These are phyloP conservation scores for Tapera naevia DNA, from an alignment of 2,797 vertebrate species.

Conservation along the genomic window DNA sequence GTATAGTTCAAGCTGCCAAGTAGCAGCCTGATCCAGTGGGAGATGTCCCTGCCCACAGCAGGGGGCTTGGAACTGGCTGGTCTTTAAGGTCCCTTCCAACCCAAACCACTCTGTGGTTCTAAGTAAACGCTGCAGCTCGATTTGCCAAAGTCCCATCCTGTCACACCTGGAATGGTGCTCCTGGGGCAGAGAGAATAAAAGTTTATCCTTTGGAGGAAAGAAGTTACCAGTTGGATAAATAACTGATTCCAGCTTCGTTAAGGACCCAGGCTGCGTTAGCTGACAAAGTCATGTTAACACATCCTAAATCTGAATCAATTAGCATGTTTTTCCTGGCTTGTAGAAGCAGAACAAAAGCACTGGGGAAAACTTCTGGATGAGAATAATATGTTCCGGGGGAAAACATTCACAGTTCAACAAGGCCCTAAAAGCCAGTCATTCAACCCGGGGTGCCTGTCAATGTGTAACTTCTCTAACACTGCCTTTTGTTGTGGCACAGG, in stretches of 20 bases:
- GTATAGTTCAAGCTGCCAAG: neutral
- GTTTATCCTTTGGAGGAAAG: neutral
- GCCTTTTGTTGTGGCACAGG: neutral
- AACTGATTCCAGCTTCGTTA: neutral
- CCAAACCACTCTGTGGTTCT: too few species aligned
- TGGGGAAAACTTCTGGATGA: slow-evolving; percentile 4
- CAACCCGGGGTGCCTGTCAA: neutral
- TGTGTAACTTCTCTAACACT: neutral
- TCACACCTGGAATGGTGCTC: neutral
- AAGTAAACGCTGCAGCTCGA: neutral
- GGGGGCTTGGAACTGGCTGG: too few species aligned
- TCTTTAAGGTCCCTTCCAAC: too few species aligned
- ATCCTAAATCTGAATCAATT: slow-evolving; percentile 1
- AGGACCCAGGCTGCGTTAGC: neutral
- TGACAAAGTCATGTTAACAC: neutral
- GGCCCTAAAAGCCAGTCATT: neutral
- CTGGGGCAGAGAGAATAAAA: neutral
- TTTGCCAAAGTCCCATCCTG: neutral
- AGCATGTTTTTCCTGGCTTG: neutral
- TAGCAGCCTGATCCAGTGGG: too few species aligned
- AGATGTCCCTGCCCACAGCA: too few species aligned
- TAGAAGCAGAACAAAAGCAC: neutral
- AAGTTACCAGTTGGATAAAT: neutral
- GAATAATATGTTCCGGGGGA: neutral
- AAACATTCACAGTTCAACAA: neutral